Evolutionary conservation across 2,113 vertebrate genomes (phyloP), one percentile per base, ranked within the genome.

Genomic region (Todiramphus saurophagus): DNA sequence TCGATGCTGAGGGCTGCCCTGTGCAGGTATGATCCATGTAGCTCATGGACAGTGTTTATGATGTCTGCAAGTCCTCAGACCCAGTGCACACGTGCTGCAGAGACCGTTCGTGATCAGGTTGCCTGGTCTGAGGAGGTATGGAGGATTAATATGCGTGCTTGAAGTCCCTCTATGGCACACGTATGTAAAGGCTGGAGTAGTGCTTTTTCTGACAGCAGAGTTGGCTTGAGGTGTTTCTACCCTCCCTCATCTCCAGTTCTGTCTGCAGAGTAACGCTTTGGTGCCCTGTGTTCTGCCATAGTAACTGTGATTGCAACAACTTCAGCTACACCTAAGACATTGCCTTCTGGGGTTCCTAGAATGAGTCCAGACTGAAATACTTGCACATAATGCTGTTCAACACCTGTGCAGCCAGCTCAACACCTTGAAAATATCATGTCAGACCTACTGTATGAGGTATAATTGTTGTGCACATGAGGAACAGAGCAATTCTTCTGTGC

Each of bases 61-160:
- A 2, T n/a, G 5, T 13, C 69, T 23, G 86, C 33, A 21, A 16
- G 21, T 13, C 16, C 28, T 23, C 58, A 87, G 70, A 35, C 19
- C 41, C 12, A 1, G 41, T 6, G 51, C n/a, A 46, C 7, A 12
- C 0, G 2, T n/a, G 39, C 74, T 84, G 41, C 51, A 37, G 9
- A 16, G 39, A 10, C 59, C 44, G 9, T 8, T n/a, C 41, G 9
- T 13, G 41, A 27, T 4, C 62, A 35, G 7, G 5, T 31, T 4
- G 0, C 46, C 43, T 16, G 21, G 27, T 37, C 50, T 51, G 56
- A 17, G 39, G 39, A 66, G 11, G 7, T 12, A 4, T 10, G 72
- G 27, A 16, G 44, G 35, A n/a, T 37, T 21, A 16, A 43, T 16
- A 28, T 1, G 1, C 4, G 0, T 2, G 37, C 44, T 37, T 56